Base-by-base conservation (phyloP, 2,113 vertebrate genomes). In the Hypanus sabinus region DNA sequence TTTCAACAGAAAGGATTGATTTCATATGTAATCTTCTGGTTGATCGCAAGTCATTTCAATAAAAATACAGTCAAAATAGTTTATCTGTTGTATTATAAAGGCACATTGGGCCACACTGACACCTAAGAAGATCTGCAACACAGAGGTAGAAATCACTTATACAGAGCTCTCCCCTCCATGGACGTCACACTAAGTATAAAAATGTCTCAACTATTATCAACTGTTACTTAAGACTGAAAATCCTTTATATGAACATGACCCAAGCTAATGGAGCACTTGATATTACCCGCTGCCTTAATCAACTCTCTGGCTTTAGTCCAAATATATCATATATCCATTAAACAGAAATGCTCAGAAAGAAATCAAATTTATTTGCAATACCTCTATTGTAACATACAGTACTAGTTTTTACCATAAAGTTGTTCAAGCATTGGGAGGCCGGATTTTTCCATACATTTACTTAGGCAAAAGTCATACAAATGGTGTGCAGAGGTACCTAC, bases 1-100 rank as follows among this genome's bases (percentile, higher is more conserved):
- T 88, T 88, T 88, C 83, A 88, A 62, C 57, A 62, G 24, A 87
- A 88, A 88, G 83, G 83, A 88, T 88, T 88, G 57, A 88, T 88
- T 88, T 88, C 57, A 62, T 60, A 14, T 60, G 57, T 88, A 88
- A 62, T 88, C 57, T 11, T 88, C 57, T 62, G 1, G 83, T 62
- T 62, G 83, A 88, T 55, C 83, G 16, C 55, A 85, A 57, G 83
- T 57, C 11, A 88, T 62, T 88, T 60, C 57, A 88, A 88, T 62
- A 62, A 88, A 88, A 38, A n/a, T 57, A 24, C 38, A 62, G 24
- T 88, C 83, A 88, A n/a, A 88, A 88, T 88, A 55, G 80, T 83
- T 83, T 83, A 88, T 88, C 24, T 88, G 1, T 16, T 88, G 83
- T 55, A 88, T 27, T 87, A 30, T n/a, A 88, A 88, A n/a, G 57